Percentiles rank a stretch among this genome's conserved stretches.
phyloP scores from a whole-genome alignment of 2,888 invertebrate species.

The Athrips mouffetella region DNA sequence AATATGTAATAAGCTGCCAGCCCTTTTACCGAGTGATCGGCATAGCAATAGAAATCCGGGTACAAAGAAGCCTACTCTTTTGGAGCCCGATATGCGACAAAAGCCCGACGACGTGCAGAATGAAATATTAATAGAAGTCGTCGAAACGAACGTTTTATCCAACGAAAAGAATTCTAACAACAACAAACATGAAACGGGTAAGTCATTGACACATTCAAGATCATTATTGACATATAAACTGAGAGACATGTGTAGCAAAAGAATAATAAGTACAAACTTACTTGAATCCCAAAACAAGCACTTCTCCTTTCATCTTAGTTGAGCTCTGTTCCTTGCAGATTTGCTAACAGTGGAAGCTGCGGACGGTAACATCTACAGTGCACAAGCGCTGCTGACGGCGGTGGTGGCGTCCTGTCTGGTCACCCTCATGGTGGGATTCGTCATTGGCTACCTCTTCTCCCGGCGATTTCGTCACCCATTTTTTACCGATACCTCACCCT shows the following conservation, averaged over 20 bases:
- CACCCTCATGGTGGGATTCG: constrained; percentile 89
- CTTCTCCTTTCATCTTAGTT: background rate
- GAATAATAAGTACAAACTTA: too few relatives aligned
- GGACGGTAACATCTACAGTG: constrained; percentile 85
- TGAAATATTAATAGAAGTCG: constrained; percentile 82
- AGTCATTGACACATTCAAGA: constrained; percentile 2
- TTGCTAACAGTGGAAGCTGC: constrained; percentile 74
- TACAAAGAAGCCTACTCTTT: constrained; percentile 62
- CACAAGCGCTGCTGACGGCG: constrained; percentile 88
- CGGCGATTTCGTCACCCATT: constrained; percentile 85
- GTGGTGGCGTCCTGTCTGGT: constrained; percentile 88
- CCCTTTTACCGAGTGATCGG: constrained; percentile 58
- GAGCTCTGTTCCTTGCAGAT: constrained; percentile 43
- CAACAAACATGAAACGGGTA: constrained; percentile 72
- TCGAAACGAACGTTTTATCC: constrained; percentile 80
- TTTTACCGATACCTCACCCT: constrained; percentile 85
- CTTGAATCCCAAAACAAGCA: background rate
- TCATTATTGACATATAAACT: background rate
- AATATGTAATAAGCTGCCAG: constrained; percentile 72
- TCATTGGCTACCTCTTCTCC: constrained; percentile 90
- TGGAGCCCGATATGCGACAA: constrained; percentile 72
- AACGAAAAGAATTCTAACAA: constrained; percentile 73
- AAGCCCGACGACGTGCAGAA: constrained; percentile 79
- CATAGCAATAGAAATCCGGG: constrained; percentile 65
- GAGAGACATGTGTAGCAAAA: background rate